Base-by-base conservation (phyloP, 2,797 vertebrate species). In the Oryzias sinensis region DNA sequence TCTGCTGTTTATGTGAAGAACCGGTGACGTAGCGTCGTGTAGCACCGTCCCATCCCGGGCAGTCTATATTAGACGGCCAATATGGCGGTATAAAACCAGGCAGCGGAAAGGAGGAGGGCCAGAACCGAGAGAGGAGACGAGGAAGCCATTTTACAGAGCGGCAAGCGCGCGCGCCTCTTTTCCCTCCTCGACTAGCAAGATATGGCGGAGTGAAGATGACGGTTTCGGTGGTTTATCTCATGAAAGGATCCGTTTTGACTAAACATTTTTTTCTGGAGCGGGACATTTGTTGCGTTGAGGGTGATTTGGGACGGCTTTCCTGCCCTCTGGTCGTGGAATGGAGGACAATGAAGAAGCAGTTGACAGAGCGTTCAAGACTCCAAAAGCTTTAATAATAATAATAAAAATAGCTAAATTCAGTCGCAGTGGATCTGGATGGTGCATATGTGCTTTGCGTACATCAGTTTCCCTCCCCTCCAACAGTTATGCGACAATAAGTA, bases 21-120 rank as follows among this genome's bases (percentile, higher is more conserved):
- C 89, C 93, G 90, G 70, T 96, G 96, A 98, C 96, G 96, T 97
- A 95, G 92, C 90, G 90, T 87, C 89, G 93, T 91, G 92, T 93
- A 95, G 93, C 94, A 94, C 96, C 95, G 93, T 96, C 96, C 96
- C 95, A 96, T 96, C 93, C 90, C 94, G 87, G 93, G 84, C 94
- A 93, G 95, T 95, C 95, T 97, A 97, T 97, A 97, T 97, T 97
- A 97, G 95, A 95, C 93, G 93, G 93, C 92, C 91, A 94, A 93
- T 91, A 97, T 96, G 94, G 94, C 94, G 86, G 92, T 96, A 97
- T 97, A 97, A 96, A 96, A 94, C 94, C 93, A 89, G 90, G 92
- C 92, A 77, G 91, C 91, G 88, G 84, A 84, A 88, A 93, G 94
- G 93, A 95, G 94, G 94, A 96, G 93, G 93, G 92, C 92, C 95